phyloP scores from a whole-genome alignment of 2,888 invertebrate species.

The Aporophyla nigra region DNA sequence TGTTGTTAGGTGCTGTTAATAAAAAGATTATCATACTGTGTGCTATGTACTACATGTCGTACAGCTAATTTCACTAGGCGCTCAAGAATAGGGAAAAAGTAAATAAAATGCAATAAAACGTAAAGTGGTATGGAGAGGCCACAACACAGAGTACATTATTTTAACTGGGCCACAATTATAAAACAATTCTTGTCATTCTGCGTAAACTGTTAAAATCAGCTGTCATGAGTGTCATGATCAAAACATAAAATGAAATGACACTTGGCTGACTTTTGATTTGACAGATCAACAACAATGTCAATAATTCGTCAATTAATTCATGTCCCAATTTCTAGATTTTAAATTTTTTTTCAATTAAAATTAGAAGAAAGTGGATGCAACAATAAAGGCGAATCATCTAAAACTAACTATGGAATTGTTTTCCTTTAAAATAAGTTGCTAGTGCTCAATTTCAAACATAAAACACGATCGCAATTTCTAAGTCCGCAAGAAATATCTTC shows the following conservation, averaged over 20 bases:
- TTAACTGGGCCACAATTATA: not conserved
- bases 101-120: not conserved
- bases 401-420: not conserved
- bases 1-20: conserved; percentile 1
- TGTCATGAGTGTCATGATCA: not conserved
- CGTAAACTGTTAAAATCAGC: conserved; percentile 19
- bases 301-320: not conserved
- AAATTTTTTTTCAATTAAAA: not conserved
- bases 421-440: not conserved
- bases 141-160: too few species aligned
- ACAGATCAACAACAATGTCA: conserved; percentile 17
- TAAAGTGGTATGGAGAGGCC: not conserved
- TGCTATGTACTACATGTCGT: not conserved
- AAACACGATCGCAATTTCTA: conserved; percentile 22
- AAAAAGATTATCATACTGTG: conserved; percentile 1
- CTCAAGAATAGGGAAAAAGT: not conserved
- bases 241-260: not conserved
- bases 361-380: not conserved
- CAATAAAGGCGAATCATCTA: not conserved
- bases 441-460: conserved; percentile 1
- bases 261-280: not conserved
- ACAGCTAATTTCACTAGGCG: conserved; percentile 12
- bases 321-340: not conserved
- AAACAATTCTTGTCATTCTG: conserved; percentile 9
- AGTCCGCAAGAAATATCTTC: conserved; percentile 38